Percentiles rank a stretch among this genome's conserved stretches.
phyloP scores from a whole-genome alignment of 2,888 invertebrate species.

The Volucella bombylans region DNA sequence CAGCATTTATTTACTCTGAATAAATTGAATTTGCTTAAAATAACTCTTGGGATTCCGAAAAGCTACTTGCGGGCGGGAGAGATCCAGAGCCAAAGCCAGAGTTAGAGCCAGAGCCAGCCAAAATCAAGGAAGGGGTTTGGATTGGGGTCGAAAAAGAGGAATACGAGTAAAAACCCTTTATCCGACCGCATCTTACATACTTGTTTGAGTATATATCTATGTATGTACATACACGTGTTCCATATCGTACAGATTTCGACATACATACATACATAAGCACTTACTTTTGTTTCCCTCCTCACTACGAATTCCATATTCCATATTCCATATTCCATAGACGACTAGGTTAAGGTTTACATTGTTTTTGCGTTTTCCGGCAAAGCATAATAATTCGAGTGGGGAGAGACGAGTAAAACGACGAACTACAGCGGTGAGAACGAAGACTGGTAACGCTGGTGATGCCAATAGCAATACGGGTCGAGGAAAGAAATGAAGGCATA shows the following conservation, averaged over 20 bases:
- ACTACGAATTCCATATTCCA: not conserved
- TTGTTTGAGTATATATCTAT: not conserved
- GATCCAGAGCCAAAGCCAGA: no score
- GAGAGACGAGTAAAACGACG: not conserved
- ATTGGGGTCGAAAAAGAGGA: not conserved
- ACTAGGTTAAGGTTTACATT: conserved; percentile 21
- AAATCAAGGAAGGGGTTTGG: not conserved
- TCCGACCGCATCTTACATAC: conserved; percentile 30
- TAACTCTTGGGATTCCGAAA: conserved; percentile 50
- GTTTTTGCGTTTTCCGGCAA: not conserved
- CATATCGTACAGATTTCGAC: conserved; percentile 35
- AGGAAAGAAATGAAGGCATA: not conserved
- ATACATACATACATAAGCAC: conserved; percentile 14
- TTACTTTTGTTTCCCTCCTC: not conserved
- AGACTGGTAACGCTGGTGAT: no score
- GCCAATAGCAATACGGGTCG: no score
- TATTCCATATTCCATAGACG: not conserved
- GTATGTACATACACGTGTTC: conserved; percentile 15
- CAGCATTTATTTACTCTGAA: conserved; percentile 62
- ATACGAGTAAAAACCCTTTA: conserved; percentile 28
- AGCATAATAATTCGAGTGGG: not conserved
- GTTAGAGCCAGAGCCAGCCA: no score
- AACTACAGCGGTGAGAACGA: no score
- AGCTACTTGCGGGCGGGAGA: not conserved
- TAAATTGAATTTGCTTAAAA: conserved; percentile 60